These are phyloP conservation scores for human (Homo sapiens) DNA, from an alignment of 2,113 vertebrate genomes.

Conservation along the genomic window DNA sequence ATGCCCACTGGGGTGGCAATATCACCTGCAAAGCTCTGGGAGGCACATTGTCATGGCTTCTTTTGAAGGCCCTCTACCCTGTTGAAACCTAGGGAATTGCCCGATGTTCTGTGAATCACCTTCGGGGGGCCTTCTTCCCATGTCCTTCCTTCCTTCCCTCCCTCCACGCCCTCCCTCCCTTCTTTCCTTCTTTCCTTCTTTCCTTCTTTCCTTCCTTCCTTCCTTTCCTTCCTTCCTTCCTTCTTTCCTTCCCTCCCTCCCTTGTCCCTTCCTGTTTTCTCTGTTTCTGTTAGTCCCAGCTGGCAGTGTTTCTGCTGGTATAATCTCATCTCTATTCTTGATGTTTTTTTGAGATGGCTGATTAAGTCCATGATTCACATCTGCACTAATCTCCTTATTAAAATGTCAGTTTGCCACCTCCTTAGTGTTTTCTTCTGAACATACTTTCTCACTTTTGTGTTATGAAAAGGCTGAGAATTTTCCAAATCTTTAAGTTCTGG, in stretches of 20 bases:
- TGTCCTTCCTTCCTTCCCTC: background rate
- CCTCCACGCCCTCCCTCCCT: background rate
- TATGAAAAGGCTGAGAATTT: background rate
- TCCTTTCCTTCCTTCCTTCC: background rate
- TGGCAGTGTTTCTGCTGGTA: background rate
- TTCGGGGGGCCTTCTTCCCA: background rate
- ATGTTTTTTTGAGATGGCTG: background rate
- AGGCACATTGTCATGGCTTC: background rate
- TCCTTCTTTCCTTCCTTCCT: rapidly evolving
- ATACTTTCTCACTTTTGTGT: background rate
- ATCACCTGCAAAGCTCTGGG: background rate
- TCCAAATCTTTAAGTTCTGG: background rate
- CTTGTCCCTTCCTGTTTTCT: background rate
- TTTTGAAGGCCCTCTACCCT: background rate
- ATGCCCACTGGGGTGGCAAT: background rate
- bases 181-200: background rate
- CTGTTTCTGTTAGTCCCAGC: background rate
- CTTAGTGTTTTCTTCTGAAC: background rate
- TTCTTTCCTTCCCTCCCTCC: too few relatives aligned
- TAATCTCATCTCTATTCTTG: background rate
- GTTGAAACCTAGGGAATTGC: background rate
- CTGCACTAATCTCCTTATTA: background rate
- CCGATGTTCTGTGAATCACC: background rate
- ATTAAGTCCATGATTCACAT: background rate
- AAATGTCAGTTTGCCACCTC: background rate